Evolutionary conservation across 2,888 invertebrate species (phyloP).

Genomic region (Aleiodes alternator): DNA sequence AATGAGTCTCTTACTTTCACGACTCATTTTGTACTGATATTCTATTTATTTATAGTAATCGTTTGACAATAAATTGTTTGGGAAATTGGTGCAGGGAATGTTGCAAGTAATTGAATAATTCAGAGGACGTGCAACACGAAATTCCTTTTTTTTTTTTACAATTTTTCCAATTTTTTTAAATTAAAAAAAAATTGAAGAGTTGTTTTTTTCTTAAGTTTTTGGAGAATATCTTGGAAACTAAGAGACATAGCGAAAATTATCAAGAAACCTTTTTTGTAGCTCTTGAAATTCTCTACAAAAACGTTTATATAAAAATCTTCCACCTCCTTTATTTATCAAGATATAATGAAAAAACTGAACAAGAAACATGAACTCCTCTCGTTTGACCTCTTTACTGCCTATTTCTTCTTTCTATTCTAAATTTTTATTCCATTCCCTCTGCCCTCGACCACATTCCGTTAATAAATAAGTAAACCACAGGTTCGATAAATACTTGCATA

Average conservation of each 20-base stretch:
- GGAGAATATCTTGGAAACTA: too few relatives aligned
- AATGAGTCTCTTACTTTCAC: slow-evolving; percentile 67
- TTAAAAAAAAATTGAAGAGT: too few relatives aligned
- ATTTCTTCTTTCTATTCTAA: neutral
- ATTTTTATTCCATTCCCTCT: neutral
- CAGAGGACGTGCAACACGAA: neutral
- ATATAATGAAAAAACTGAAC: too few relatives aligned
- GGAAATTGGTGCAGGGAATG: neutral
- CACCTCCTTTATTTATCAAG: too few relatives aligned
- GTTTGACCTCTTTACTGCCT: neutral
- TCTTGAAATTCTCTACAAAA: too few relatives aligned
- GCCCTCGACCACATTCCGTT: neutral
- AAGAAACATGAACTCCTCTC: too few relatives aligned
- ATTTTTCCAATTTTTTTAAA: too few relatives aligned
- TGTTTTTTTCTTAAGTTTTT: too few relatives aligned
- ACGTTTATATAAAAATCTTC: too few relatives aligned
- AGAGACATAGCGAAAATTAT: too few relatives aligned
- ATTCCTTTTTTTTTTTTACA: too few relatives aligned
- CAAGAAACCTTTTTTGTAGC: too few relatives aligned
- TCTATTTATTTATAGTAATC: slow-evolving; percentile 35
- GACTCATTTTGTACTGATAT: slow-evolving; percentile 60
- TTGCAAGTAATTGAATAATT: neutral
- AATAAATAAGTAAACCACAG: slow-evolving; percentile 17
- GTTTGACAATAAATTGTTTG: slow-evolving; percentile 29
- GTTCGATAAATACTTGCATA: slow-evolving; percentile 20